These are phyloP conservation scores for Halocynthia aurantium DNA, from an alignment of 23 tunicate genomes.

Conservation along the genomic window DNA sequence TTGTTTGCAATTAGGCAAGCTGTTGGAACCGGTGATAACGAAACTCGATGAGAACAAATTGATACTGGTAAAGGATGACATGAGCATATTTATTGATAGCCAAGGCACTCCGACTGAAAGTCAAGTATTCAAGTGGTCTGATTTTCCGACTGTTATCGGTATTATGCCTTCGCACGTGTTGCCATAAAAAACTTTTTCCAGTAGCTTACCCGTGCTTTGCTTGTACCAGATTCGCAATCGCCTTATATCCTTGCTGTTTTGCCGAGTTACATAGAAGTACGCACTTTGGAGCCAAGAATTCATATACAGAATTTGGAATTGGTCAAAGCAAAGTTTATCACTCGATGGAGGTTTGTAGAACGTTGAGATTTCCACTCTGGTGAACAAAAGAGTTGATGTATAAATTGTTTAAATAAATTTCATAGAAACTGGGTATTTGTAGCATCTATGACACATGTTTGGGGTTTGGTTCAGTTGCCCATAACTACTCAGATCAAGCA, in stretches of 20 bases:
- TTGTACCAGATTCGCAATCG: slow-evolving; percentile 41
- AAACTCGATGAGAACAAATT: slow-evolving; percentile 36
- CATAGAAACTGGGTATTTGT: slow-evolving; percentile 77
- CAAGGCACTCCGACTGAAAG: slow-evolving; percentile 51
- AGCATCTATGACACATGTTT: slow-evolving; percentile 59
- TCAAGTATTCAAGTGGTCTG: slow-evolving; percentile 65
- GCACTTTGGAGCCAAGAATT: slow-evolving; percentile 64
- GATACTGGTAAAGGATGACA: slow-evolving; percentile 64
- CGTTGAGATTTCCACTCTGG: background rate
- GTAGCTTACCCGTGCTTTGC: background rate
- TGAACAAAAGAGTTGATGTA: background rate
- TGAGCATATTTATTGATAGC: slow-evolving; percentile 58
- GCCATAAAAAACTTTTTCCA: background rate
- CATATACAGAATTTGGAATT: slow-evolving; percentile 79
- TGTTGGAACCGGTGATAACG: slow-evolving; percentile 75
- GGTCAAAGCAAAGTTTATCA: slow-evolving; percentile 39
- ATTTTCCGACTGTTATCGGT: slow-evolving; percentile 53
- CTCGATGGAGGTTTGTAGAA: slow-evolving; percentile 39
- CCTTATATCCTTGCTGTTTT: slow-evolving; percentile 69
- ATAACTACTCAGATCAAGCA: slow-evolving; percentile 42
- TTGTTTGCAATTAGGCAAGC: slow-evolving; percentile 41
- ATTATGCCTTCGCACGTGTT: background rate
- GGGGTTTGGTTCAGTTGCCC: slow-evolving; percentile 53
- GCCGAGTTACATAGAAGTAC: slow-evolving; percentile 67
- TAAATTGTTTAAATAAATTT: background rate